Conservation (phyloP, 2,113 vertebrate genomes). For the Miniopterus natalensis region DNA sequence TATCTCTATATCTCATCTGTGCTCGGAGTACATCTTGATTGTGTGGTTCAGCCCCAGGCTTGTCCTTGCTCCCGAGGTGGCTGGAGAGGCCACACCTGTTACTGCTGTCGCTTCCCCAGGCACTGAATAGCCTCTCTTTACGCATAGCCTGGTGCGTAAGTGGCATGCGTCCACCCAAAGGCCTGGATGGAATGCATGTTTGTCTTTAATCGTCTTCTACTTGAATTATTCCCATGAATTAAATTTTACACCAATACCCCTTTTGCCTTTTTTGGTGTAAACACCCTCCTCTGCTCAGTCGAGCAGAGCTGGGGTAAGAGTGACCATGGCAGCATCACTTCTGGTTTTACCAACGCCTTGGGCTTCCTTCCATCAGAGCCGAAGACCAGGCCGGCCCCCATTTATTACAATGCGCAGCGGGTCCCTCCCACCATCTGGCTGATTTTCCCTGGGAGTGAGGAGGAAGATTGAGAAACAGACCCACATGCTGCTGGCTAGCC, state of each 20-base stretch:
- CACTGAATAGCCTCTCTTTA: not conserved
- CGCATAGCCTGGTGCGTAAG: not conserved
- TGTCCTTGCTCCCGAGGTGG: not conserved
- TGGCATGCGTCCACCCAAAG: not conserved
- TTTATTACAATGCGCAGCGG: not conserved
- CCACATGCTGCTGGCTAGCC: constrained; percentile 40
- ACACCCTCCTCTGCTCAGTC: not conserved
- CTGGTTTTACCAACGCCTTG: not conserved
- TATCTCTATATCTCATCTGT: not conserved
- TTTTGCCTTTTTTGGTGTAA: not conserved
- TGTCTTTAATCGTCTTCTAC: not conserved
- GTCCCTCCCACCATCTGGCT: constrained; percentile 54
- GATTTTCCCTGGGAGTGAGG: not conserved
- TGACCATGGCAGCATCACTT: not conserved
- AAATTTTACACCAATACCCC: not conserved
- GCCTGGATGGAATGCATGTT: not conserved
- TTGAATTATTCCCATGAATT: not conserved
- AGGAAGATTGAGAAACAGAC: constrained; percentile 8
- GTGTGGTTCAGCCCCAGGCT: accelerated
- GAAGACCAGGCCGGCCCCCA: not conserved
- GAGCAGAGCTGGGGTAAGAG: not conserved
- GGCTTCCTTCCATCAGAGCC: not conserved
- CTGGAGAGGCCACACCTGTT: not conserved
- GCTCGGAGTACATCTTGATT: not conserved
- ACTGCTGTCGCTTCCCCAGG: not conserved